Conservation (phyloP, 2,888 invertebrate species). For the Dasypolia templi region DNA sequence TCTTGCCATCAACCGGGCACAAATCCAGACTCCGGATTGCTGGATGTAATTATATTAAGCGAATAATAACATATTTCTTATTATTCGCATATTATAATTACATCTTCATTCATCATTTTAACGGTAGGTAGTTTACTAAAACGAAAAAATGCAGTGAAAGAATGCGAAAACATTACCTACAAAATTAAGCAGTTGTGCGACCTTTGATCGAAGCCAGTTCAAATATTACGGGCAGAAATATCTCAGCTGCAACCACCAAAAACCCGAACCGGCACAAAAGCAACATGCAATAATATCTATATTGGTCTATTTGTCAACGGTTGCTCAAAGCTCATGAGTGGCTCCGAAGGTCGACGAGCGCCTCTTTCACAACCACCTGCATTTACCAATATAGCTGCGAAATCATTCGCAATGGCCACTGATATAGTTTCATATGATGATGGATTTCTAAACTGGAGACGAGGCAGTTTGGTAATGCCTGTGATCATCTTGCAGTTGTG, state of each 20-base stretch:
- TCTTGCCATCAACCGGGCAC: too few species aligned
- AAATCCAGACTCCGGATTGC: too few species aligned
- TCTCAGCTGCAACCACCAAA: conserved; percentile 1
- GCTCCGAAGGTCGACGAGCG: conserved; percentile 55
- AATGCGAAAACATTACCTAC: background rate
- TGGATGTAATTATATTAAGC: too few species aligned
- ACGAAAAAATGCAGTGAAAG: too few species aligned
- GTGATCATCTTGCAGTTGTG: background rate
- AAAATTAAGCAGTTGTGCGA: background rate
- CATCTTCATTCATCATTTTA: too few species aligned
- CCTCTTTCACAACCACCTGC: conserved; percentile 53
- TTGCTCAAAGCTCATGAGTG: conserved; percentile 60
- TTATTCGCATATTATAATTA: too few species aligned
- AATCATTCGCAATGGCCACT: conserved; percentile 34
- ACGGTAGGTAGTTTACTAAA: too few species aligned
- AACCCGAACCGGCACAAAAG: conserved; percentile 17
- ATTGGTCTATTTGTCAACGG: conserved; percentile 53
- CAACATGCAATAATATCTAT: conserved; percentile 55
- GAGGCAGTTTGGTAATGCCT: conserved; percentile 27
- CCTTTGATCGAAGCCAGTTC: background rate
- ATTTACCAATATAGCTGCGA: conserved; percentile 59
- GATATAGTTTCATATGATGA: conserved; percentile 34
- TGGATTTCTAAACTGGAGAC: conserved; percentile 39
- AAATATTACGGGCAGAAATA: background rate
- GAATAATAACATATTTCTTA: too few species aligned